A percentile compares a stretch with the other conserved stretches of the same genome.
These are phyloP conservation scores for Myrmophylax atrothorax DNA, from an alignment of 2,113 vertebrate genomes.

Conservation along the genomic window DNA sequence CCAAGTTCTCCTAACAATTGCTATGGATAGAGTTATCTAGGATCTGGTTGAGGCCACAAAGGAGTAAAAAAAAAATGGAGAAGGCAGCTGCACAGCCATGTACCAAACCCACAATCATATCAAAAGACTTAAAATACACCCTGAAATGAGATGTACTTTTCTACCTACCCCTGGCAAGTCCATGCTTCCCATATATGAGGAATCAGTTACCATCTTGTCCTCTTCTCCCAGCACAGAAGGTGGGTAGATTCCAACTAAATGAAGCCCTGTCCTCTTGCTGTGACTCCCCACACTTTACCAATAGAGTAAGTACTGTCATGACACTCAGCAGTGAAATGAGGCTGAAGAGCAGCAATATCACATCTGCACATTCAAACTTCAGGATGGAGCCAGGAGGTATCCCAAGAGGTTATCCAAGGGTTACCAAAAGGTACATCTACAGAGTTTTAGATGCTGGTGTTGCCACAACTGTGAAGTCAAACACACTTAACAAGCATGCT, in stretches of 20 bases:
- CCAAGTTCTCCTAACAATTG: not conserved
- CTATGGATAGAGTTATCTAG: not conserved
- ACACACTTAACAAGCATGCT: rapidly evolving
- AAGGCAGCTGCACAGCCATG: not conserved
- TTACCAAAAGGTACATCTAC: not conserved
- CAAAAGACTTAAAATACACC: not conserved
- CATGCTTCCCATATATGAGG: not conserved
- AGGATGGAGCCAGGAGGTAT: not conserved
- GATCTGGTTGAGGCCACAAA: not conserved
- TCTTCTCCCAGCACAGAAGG: not conserved
- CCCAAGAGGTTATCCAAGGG: not conserved
- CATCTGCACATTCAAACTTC: not conserved
- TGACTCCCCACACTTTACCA: not conserved
- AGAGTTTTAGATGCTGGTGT: not conserved
- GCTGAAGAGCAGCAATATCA: not conserved
- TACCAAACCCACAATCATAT: not conserved
- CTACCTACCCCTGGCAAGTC: not conserved
- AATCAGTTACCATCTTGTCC: not conserved
- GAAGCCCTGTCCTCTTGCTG: not conserved
- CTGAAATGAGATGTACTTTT: not conserved
- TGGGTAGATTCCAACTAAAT: not conserved
- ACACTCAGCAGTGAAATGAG: not conserved
- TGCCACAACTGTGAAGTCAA: not conserved
- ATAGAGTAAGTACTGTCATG: not conserved
- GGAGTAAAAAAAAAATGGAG: not conserved